Conservation (phyloP, 2,797 vertebrate genomes). For the Luscinia megarhynchos region DNA sequence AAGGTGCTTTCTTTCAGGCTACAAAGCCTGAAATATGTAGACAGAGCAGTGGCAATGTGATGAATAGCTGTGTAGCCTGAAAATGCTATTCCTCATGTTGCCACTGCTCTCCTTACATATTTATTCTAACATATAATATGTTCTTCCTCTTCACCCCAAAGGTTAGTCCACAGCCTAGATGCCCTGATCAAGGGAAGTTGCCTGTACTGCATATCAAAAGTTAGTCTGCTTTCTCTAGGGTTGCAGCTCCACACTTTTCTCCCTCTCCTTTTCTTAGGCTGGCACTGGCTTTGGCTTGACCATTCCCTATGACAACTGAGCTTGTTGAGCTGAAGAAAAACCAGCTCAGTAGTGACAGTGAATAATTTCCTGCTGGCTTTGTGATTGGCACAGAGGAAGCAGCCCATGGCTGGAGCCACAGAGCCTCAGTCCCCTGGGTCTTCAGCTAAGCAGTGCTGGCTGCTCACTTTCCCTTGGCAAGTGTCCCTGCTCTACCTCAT, state of each 20-base stretch:
- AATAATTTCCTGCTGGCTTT: background rate
- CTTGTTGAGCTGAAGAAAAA: background rate
- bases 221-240: background rate
- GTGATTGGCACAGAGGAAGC: background rate
- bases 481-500: background rate
- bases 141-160: background rate
- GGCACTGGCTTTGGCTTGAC: background rate
- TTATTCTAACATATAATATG: background rate
- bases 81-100: background rate
- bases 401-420: background rate
- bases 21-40: background rate
- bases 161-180: background rate
- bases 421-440: background rate
- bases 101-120: background rate
- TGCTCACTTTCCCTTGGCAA: background rate
- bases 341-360: background rate
- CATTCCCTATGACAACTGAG: background rate
- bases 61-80: background rate
- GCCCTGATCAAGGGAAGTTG: background rate
- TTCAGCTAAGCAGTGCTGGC: fast-evolving
- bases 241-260: background rate
- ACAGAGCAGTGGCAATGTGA: background rate
- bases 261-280: background rate
- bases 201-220: background rate
- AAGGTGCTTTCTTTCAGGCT: background rate